These are phyloP conservation scores for Macrosiphum euphorbiae DNA, from an alignment of 2,888 invertebrate species.

Conservation along the genomic window DNA sequence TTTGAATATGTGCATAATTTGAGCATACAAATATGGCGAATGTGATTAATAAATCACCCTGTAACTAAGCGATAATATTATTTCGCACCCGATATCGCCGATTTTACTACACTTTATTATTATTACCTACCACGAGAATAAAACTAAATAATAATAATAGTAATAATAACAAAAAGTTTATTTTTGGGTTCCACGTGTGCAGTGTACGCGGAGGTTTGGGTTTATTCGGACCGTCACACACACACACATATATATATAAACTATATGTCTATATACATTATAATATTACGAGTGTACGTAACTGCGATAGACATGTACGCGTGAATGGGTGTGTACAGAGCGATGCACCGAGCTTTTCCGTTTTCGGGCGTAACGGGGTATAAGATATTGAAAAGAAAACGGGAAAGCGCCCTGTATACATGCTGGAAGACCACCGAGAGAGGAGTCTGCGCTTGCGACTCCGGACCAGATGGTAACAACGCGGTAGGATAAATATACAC, in stretches of 20 bases:
- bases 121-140: background rate
- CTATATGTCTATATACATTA: background rate
- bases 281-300: background rate
- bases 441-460: conserved; percentile 20
- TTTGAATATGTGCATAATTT: too few species aligned
- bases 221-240: background rate
- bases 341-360: background rate
- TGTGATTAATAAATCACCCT: too few species aligned
- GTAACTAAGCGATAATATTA: background rate
- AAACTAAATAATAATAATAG: background rate
- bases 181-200: background rate
- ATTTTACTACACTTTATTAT: background rate
- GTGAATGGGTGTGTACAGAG: background rate
- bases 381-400: background rate
- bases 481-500: background rate
- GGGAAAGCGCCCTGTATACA: background rate
- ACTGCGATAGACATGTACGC: background rate
- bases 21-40: too few species aligned
- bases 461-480: conserved; percentile 37
- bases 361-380: background rate
- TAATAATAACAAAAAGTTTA: conserved; percentile 39
- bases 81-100: background rate
- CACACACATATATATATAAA: too few species aligned
- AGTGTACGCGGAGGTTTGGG: background rate
- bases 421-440: background rate